Percentiles rank a stretch among this genome's conserved stretches.
Evolutionary conservation across 2,113 vertebrate genomes (phyloP).

Genomic region (Phyllostomus hastatus): DNA sequence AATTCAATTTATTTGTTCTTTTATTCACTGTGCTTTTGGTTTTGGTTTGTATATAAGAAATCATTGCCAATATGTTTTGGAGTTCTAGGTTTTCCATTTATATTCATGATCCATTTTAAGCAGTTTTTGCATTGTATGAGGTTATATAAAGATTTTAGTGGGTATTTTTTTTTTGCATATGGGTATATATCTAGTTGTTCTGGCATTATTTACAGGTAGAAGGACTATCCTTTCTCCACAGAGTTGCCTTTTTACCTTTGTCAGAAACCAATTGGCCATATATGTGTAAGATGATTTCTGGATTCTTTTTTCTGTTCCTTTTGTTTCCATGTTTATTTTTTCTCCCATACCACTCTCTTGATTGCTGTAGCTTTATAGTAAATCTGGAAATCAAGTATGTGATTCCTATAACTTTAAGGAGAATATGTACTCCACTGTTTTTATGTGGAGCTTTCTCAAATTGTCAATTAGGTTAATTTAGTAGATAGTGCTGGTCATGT

Average conservation of each 20-base stretch:
- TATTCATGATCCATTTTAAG: background rate
- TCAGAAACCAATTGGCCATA: background rate
- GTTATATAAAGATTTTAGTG: background rate
- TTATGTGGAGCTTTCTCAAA: background rate
- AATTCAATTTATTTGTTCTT: background rate
- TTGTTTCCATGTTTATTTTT: background rate
- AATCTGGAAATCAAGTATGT: background rate
- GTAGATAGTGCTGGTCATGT: background rate
- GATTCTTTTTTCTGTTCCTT: background rate
- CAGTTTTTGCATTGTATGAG: background rate
- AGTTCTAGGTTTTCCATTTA: background rate
- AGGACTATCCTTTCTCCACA: background rate
- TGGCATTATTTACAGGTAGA: background rate
- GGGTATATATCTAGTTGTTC: background rate
- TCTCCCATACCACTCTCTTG: background rate
- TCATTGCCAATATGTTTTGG: background rate
- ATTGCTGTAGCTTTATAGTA: background rate
- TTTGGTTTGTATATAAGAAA: background rate
- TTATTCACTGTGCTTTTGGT: background rate
- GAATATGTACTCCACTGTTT: background rate
- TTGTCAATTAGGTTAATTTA: background rate
- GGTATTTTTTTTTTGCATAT: background rate
- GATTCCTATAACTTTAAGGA: background rate
- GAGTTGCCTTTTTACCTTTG: background rate
- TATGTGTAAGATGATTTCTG: background rate